Base-by-base conservation (phyloP, 2,888 invertebrate genomes). In the Pimpla rufipes region DNA sequence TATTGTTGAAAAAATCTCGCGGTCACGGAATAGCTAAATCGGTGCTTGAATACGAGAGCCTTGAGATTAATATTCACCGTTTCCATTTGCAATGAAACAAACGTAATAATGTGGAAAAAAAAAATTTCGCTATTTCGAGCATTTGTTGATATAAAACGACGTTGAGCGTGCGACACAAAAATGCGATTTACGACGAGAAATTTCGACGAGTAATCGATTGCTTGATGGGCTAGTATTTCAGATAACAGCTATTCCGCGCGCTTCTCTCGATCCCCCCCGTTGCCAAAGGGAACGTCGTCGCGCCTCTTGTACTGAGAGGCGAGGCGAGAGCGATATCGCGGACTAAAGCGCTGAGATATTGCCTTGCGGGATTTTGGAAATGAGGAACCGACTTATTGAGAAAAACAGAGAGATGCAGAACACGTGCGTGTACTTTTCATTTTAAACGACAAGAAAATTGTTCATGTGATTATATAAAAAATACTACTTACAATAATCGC, bases 381-480 rank as follows among this genome's bases (percentile, higher is more conserved):
- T 66, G 40, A 57, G 67, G 57, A 29, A 67, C 29, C 76, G 57
- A 45, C 76, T 68, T 29, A 67, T 67, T 68, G 59, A 50, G 68
- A 68, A 68, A 68, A 59, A 67, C 59, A 77, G 76, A 76, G 67
- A 68, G 68, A 77, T 77, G 68, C 77, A 68, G 77, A 77, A 59
- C 77, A 77, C 77, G 77, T 77, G 77, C 77, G 77, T 77, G 77
- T 77, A 77, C 68, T 77, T 77, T 77, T 77, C 59, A 62, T 77
- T 77, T 37, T 77, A 77, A 67, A 47, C 21, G 66, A 77, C 35
- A 23, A 59, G 16, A 66, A 47, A 18, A n/a, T 47, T n/a, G 6
- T 50, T 50, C 1, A 71, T 67, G 55, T 57, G 67, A 67, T 76
- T 37, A 76, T 57, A n/a, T n/a, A n/a, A 16, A 16, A 45, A 42